Evolutionary conservation across 2,888 invertebrate species (phyloP), one percentile per base, ranked within the genome.

Genomic region (Phengaris arion): DNA sequence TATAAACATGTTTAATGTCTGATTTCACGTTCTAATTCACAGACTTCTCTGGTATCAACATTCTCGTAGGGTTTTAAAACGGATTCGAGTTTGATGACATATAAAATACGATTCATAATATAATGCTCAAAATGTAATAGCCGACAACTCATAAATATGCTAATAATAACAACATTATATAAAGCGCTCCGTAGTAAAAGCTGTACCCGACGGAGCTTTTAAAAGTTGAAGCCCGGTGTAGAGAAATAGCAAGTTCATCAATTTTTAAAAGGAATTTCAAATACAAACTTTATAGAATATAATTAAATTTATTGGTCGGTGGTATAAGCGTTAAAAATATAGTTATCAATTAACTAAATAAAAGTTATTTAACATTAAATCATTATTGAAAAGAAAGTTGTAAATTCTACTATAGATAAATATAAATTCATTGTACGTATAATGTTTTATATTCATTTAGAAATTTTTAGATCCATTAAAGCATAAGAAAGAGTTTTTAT

Each of bases 121-220:
- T 72, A 64, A 64, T 64, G 54, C 54, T 54, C 72, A 72, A 72
- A 72, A 72, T 72, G 15, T 72, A 72, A 72, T 72, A 54, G 72
- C 54, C 72, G 72, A 54, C 72, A 72, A 72, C 72, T 72, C 72
- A 72, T 72, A 72, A 72, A 72, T 72, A 72, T 72, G 72, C 22
- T 72, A 72, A 72, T 72, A 54, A 54, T 72, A 72, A 72, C 72
- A 22, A 72, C 72, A 35, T 72, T 72, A 72, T 70, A 51, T 72
- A 22, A 72, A 72, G 45, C 72, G 72, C 35, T 54, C 22, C 52
- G 72, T 35, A 54, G 72, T 54, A 54, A 72, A 72, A 72, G 52
- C 51, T 12, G 13, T 68, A 7, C 4, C 72, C 72, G 72, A 72
- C 72, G 72, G 72, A 54, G 54, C 54, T 72, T 54, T 72, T 52